Base-by-base conservation (phyloP, 2,113 vertebrate genomes). In the western clawed frog (Xenopus tropicalis) region DNA sequence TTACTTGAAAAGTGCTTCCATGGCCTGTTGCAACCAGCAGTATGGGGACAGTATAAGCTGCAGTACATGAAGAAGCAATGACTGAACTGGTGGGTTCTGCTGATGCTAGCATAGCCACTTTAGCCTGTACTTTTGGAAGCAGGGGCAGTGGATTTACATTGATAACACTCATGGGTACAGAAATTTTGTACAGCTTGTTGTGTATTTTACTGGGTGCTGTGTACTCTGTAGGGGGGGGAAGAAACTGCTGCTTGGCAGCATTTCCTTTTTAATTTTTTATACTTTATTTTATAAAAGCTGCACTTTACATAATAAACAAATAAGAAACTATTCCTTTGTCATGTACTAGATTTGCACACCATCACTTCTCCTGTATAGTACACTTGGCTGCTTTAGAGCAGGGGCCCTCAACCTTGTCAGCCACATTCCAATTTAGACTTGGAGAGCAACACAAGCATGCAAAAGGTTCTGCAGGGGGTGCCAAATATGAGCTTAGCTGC, bases 271-370 rank as follows among this genome's bases (percentile, higher is more conserved):
- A 85, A 78, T 70, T 80, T 82, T 85, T 83, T 67, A 69, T 72
- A 21, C 82, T 59, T 81, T 84, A 72, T 86, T 82, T 83, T 84
- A 76, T 88, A 83, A 81, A 83, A 73, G 58, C 82, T 81, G 87
- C 87, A 90, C 88, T 91, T 92, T 91, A 77, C 65, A 80, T 37
- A 57, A 78, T 81, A 79, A 37, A n/a, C n/a, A 66, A 81, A 80
- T 48, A 48, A 48, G 14, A 48, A 48, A 48, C 1, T 1, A 37
- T 3, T 37, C 29, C 10, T 5, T 9, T 37, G 29, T 37, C 6
- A 7, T 37, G 29, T 37, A 37, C n/a, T 37, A 7, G 10, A 8
- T 37, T 1, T 37, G 29, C 6, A 6, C 29, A 37, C 2, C 29
- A 3, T 37, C n/a, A n/a, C n/a, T n/a, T n/a, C n/a, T n/a, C n/a